Percentiles rank a stretch among this genome's conserved stretches.
Conservation (phyloP, 53 echinoderm and acorn worm genomes). For the Astropecten irregularis region DNA sequence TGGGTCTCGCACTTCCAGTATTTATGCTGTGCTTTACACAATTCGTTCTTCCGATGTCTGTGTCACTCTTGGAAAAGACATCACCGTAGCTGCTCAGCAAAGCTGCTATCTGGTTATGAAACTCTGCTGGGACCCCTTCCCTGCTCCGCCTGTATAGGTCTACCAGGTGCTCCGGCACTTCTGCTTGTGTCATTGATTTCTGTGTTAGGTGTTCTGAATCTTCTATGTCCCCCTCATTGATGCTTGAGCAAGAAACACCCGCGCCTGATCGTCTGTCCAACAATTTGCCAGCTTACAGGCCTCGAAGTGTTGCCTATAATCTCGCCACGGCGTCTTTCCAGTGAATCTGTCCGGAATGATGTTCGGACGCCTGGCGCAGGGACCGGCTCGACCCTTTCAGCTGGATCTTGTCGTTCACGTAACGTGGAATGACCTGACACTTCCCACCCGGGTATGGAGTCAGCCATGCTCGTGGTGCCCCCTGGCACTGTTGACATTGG, state of each 20-base stretch:
- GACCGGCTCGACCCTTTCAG: too few species aligned
- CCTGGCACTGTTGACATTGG: too few species aligned
- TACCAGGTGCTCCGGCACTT: slow-evolving; percentile 26
- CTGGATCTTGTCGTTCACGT: too few species aligned
- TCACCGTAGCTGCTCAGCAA: slow-evolving; percentile 25
- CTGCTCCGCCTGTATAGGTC: slow-evolving; percentile 36
- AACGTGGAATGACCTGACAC: too few species aligned
- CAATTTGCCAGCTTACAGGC: neutral
- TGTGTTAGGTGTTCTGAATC: too few species aligned
- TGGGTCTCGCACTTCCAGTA: slow-evolving; percentile 37
- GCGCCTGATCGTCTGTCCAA: slow-evolving; percentile 6
- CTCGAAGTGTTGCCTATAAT: slow-evolving; percentile 10
- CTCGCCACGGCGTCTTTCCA: slow-evolving; percentile 4
- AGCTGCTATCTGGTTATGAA: neutral
- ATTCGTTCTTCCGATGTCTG: slow-evolving; percentile 47
- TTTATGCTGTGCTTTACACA: slow-evolving; percentile 47
- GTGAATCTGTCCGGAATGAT: slow-evolving; percentile 33
- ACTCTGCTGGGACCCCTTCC: slow-evolving; percentile 2
- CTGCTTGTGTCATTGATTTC: too few species aligned
- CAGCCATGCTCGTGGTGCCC: too few species aligned
- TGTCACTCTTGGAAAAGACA: slow-evolving; percentile 46
- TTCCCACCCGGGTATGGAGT: too few species aligned
- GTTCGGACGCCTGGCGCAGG: slow-evolving; percentile 20
- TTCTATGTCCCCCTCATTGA: too few species aligned
- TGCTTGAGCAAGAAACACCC: neutral